phyloP scores from a whole-genome alignment of 2,888 invertebrate genomes.

The Sinopyrophorus schimmeli region DNA sequence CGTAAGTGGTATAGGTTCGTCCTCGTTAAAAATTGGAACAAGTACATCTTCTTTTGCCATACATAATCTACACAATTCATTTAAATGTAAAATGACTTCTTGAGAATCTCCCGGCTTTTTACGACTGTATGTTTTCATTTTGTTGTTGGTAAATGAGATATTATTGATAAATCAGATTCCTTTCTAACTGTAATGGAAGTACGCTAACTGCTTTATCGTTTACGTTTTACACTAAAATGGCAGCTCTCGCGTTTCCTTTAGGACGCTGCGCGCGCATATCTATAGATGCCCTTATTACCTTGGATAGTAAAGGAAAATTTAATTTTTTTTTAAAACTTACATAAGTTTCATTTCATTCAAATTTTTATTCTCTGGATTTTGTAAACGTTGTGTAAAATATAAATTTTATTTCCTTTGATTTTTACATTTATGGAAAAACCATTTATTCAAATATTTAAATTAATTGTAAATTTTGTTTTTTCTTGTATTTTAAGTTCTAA shows the following conservation, averaged over 20 bases:
- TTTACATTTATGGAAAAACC: no score
- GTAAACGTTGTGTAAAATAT: no score
- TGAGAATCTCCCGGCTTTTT: slow-evolving; percentile 60
- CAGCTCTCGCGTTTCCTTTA: slow-evolving; percentile 8
- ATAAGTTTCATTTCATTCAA: no score
- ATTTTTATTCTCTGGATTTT: no score
- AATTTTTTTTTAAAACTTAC: no score
- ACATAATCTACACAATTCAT: slow-evolving; percentile 68
- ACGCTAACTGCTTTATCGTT: slow-evolving; percentile 39
- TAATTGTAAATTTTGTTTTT: no score
- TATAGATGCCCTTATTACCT: slow-evolving; percentile 25
- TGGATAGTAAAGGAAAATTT: neutral
- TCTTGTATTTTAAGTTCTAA: no score
- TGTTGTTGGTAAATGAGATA: slow-evolving; percentile 35
- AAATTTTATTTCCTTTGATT: no score
- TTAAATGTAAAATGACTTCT: slow-evolving; percentile 61
- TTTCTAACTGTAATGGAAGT: slow-evolving; percentile 28
- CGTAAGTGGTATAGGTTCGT: slow-evolving; percentile 62
- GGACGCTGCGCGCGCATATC: slow-evolving; percentile 24
- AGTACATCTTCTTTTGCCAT: slow-evolving; percentile 62
- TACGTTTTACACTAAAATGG: slow-evolving; percentile 17
- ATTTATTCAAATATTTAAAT: no score
- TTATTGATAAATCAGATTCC: slow-evolving; percentile 39
- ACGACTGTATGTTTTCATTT: slow-evolving; percentile 64
- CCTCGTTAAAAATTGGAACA: slow-evolving; percentile 64